Percentiles rank a stretch among this genome's conserved stretches.
Conservation (phyloP, 2,888 invertebrate genomes). For the Athripsodes cinereus region DNA sequence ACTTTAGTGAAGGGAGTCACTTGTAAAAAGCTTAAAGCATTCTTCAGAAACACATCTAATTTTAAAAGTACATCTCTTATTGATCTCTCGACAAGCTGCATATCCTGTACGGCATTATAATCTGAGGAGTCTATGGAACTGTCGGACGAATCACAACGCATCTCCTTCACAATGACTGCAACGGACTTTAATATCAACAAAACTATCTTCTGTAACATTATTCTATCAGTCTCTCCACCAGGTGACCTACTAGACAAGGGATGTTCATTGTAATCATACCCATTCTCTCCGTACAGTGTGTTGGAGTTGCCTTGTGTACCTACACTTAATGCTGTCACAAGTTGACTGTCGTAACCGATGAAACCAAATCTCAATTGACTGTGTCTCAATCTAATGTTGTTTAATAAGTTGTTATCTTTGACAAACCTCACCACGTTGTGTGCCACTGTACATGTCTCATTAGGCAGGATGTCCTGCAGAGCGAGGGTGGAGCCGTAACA, state of each 20-base stretch:
- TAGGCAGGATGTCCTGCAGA: slow-evolving; percentile 78
- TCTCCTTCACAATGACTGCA: slow-evolving; percentile 85
- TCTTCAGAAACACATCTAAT: slow-evolving; percentile 75
- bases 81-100: slow-evolving; percentile 81
- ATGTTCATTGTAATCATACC: background rate
- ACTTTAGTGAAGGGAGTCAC: slow-evolving; percentile 84
- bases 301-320: slow-evolving; percentile 38
- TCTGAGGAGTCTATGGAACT: slow-evolving; percentile 80
- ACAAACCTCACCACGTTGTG: slow-evolving; percentile 81
- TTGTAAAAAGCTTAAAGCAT: slow-evolving; percentile 77
- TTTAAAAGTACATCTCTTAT: slow-evolving; percentile 78
- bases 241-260: background rate
- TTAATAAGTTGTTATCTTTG: slow-evolving; percentile 73
- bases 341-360: slow-evolving; percentile 42
- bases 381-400: slow-evolving; percentile 45
- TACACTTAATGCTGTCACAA: slow-evolving; percentile 39
- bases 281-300: slow-evolving; percentile 38
- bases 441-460: slow-evolving; percentile 82
- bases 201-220: slow-evolving; percentile 79
- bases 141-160: slow-evolving; percentile 79
- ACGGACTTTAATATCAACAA: slow-evolving; percentile 83
- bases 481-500: slow-evolving; percentile 89
- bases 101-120: slow-evolving; percentile 82
- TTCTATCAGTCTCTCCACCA: slow-evolving; percentile 58
- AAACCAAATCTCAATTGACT: slow-evolving; percentile 46